Conservation (phyloP, 2,888 invertebrate species). For the Stegana nigrithorax region DNA sequence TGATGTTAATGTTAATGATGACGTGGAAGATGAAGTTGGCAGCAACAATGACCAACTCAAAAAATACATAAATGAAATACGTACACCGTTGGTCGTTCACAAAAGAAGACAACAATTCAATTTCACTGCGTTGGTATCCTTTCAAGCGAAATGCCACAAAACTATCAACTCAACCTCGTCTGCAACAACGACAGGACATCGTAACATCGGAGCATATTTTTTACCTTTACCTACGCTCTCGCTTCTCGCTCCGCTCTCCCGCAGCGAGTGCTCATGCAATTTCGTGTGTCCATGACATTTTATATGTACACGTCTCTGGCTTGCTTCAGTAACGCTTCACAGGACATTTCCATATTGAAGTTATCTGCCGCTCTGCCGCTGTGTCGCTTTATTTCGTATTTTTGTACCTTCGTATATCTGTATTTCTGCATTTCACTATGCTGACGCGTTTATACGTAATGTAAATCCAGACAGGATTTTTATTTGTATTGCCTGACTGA, state of each 20-base stretch:
- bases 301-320: neutral
- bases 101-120: neutral
- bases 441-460: slow-evolving; percentile 8
- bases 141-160: slow-evolving; percentile 16
- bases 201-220: neutral
- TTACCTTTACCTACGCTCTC: too few relatives aligned
- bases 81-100: neutral
- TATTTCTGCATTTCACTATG: neutral
- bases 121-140: neutral
- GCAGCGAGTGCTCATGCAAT: too few relatives aligned
- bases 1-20: too few relatives aligned
- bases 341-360: slow-evolving; percentile 17
- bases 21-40: too few relatives aligned
- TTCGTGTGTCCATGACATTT: too few relatives aligned
- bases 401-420: neutral
- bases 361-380: neutral
- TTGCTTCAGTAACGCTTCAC: slow-evolving; percentile 14
- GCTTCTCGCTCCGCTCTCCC: too few relatives aligned
- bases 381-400: neutral
- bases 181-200: neutral
- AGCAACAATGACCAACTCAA: neutral
- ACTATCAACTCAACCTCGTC: slow-evolving; percentile 15
- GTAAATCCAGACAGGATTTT: slow-evolving; percentile 9
- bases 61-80: neutral
- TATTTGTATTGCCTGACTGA: slow-evolving; percentile 17